A percentile compares a stretch with the other conserved stretches of the same genome.
These are phyloP conservation scores for Phoxinus phoxinus DNA, from an alignment of 2,113 vertebrate genomes.

Conservation along the genomic window DNA sequence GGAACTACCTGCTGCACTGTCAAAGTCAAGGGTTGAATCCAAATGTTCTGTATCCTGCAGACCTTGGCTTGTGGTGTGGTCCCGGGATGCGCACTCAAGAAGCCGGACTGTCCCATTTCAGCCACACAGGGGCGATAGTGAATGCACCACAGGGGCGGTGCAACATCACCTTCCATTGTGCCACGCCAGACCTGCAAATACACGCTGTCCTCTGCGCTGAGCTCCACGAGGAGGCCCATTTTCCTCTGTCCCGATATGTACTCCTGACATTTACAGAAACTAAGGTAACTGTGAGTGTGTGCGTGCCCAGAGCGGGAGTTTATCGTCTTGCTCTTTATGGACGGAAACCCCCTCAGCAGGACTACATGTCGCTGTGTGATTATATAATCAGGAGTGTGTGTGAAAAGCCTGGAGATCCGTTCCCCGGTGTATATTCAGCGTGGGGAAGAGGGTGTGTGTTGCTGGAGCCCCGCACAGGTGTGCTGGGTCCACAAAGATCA, in stretches of 20 bases:
- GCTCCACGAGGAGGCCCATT: conserved; percentile 32
- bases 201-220: conserved; percentile 57
- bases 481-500: conserved; percentile 73
- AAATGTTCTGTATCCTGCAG: conserved; percentile 74
- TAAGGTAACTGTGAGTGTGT: conserved; percentile 75
- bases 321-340: conserved; percentile 78
- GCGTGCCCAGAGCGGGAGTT: conserved; percentile 66
- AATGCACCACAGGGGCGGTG: conserved; percentile 77
- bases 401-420: conserved; percentile 66
- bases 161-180: conserved; percentile 77
- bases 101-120: conserved; percentile 74
- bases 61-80: conserved; percentile 74
- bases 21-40: conserved; percentile 55
- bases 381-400: conserved; percentile 74
- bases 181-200: conserved; percentile 56
- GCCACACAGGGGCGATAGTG: conserved; percentile 73
- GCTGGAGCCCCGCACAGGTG: conserved; percentile 79
- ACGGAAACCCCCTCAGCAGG: conserved; percentile 58
- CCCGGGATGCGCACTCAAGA: conserved; percentile 72
- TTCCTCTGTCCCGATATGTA: conserved; percentile 71
- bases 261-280: conserved; percentile 77
- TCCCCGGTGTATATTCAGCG: conserved; percentile 74
- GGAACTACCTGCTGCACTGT: conserved; percentile 78
- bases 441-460: conserved; percentile 80
- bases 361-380: conserved; percentile 79